A percentile compares a stretch with the other conserved stretches of the same genome.
phyloP scores from a whole-genome alignment of 1,140 invertebrate species.

The Pectinophora gossypiella region DNA sequence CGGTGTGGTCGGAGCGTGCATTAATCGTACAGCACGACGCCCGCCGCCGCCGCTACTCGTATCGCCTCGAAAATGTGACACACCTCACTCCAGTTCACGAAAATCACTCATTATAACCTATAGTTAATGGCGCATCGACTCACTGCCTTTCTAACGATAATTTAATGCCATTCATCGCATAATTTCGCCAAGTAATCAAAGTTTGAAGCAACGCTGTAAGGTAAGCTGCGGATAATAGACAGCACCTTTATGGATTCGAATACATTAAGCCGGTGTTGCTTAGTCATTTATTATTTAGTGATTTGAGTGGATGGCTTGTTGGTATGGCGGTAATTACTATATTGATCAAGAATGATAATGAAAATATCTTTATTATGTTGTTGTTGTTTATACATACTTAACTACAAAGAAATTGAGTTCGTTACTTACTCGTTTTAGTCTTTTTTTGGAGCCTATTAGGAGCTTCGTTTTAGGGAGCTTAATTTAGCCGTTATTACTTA shows the following conservation, averaged over 20 bases:
- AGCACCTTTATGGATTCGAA: conserved; percentile 28
- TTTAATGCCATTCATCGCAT: conserved; percentile 46
- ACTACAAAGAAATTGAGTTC: too few relatives aligned
- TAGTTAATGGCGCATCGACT: neutral
- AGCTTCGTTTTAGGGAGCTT: too few relatives aligned
- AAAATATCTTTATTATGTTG: too few relatives aligned
- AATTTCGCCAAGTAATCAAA: conserved; percentile 42
- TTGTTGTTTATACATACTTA: too few relatives aligned
- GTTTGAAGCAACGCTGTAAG: conserved; percentile 28
- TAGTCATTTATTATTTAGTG: conserved; percentile 28
- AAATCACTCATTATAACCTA: conserved; percentile 47
- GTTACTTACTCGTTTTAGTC: too few relatives aligned
- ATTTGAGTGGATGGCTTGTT: neutral
- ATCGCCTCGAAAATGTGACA: conserved; percentile 25
- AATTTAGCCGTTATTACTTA: too few relatives aligned
- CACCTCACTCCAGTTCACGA: conserved; percentile 36
- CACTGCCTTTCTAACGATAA: conserved; percentile 40
- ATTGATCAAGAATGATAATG: neutral
- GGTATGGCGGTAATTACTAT: neutral
- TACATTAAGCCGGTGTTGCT: conserved; percentile 31
- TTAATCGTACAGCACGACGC: conserved; percentile 22
- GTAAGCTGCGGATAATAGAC: conserved; percentile 36
- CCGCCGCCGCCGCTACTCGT: too few relatives aligned
- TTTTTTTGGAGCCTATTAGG: too few relatives aligned
- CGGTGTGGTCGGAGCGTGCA: conserved; percentile 16